Conservation (phyloP, 2,113 vertebrate genomes). For the Pseudopodoces humilis region DNA sequence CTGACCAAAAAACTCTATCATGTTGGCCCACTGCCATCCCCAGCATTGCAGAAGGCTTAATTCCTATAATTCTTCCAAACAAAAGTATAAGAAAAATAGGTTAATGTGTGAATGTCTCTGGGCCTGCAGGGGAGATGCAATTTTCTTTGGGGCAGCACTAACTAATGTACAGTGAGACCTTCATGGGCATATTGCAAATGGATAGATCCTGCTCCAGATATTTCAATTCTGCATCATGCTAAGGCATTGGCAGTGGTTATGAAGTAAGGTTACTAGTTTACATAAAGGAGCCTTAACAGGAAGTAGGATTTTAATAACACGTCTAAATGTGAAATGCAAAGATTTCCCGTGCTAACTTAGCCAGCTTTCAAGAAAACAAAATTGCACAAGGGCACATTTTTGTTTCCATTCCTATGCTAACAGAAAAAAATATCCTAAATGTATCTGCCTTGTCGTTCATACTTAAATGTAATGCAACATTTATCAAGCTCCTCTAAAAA, state of each 20-base stretch:
- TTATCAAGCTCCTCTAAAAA: constrained; percentile 62
- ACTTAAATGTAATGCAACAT: constrained; percentile 48
- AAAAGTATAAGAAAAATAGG: neutral
- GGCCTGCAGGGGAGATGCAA: neutral
- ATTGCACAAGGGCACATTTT: neutral
- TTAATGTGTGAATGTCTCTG: neutral
- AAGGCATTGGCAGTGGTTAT: neutral
- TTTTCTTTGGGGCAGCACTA: neutral
- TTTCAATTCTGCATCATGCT: neutral
- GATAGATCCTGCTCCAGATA: neutral
- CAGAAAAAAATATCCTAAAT: neutral
- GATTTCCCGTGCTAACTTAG: neutral
- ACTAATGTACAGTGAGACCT: neutral
- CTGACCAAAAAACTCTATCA: neutral
- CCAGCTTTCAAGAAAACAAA: neutral
- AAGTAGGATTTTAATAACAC: neutral
- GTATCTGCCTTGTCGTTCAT: neutral
- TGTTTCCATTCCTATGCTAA: neutral
- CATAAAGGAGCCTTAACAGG: neutral
- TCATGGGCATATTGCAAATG: neutral
- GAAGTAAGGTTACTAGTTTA: neutral
- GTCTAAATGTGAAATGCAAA: constrained; percentile 20
- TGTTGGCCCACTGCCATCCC: neutral
- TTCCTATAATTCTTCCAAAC: neutral
- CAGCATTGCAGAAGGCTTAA: neutral